These are phyloP conservation scores for Potorous gilbertii DNA, from an alignment of 2,797 vertebrate species.

Conservation along the genomic window DNA sequence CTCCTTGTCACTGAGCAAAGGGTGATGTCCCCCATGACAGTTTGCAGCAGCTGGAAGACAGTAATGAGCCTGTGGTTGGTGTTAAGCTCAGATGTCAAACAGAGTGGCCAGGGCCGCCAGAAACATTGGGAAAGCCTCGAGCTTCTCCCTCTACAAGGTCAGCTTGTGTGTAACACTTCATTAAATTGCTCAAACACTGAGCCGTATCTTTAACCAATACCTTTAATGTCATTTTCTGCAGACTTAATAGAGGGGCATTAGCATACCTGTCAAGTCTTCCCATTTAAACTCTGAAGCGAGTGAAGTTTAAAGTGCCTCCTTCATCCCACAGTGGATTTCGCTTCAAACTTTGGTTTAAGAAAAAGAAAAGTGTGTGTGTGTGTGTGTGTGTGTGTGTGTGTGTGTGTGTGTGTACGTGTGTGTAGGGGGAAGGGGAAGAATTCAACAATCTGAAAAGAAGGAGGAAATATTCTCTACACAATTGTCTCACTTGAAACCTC, in stretches of 20 bases:
- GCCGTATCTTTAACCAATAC: slow-evolving; percentile 77
- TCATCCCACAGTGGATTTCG: slow-evolving; percentile 61
- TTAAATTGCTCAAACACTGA: slow-evolving; percentile 72
- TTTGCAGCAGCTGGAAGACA: slow-evolving; percentile 61
- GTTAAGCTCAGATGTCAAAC: slow-evolving; percentile 59
- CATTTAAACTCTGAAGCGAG: slow-evolving; percentile 60
- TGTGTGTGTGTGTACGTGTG: background rate
- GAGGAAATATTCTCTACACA: background rate
- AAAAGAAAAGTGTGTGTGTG: slow-evolving; percentile 2
- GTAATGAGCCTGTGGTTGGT: slow-evolving; percentile 70
- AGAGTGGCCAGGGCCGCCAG: slow-evolving; percentile 56
- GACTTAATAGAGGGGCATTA: slow-evolving; percentile 59
- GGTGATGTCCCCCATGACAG: slow-evolving; percentile 54
- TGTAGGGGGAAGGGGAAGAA: background rate
- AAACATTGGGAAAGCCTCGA: background rate
- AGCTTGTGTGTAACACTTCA: slow-evolving; percentile 77
- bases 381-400: background rate
- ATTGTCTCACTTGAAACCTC: background rate
- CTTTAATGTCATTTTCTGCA: slow-evolving; percentile 76
- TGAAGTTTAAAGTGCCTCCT: slow-evolving; percentile 56
- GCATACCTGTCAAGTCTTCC: slow-evolving; percentile 71
- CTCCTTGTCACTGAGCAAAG: slow-evolving; percentile 61
- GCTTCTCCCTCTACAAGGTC: slow-evolving; percentile 75
- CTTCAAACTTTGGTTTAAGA: slow-evolving; percentile 61
- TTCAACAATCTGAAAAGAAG: slow-evolving; percentile 50